Evolutionary conservation across 1,140 invertebrate species (phyloP).

Genomic region (Lerema accius): DNA sequence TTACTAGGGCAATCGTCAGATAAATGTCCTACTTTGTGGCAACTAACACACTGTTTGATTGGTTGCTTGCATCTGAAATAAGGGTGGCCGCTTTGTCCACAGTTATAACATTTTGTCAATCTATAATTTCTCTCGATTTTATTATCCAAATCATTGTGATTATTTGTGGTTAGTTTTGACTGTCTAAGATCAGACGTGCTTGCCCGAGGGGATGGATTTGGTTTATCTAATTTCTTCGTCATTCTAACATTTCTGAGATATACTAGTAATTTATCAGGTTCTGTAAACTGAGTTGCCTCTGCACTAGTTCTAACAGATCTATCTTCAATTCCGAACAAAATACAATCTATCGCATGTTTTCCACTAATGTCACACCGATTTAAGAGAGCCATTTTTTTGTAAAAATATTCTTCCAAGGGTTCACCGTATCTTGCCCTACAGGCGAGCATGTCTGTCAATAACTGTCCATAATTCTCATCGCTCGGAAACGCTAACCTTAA

Average conservation of each 20-base stretch:
- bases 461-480: slow-evolving; percentile 12
- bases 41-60: slow-evolving; percentile 17
- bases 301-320: slow-evolving; percentile 14
- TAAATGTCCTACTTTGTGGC: slow-evolving; percentile 14
- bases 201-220: not conserved
- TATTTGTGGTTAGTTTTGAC: too few relatives aligned
- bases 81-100: slow-evolving; percentile 35
- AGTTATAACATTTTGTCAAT: slow-evolving; percentile 29
- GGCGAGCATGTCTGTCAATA: slow-evolving; percentile 14
- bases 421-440: slow-evolving; percentile 8
- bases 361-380: slow-evolving; percentile 6
- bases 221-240: not conserved
- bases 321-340: slow-evolving; percentile 18
- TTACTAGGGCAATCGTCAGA: slow-evolving; percentile 15
- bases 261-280: slow-evolving; percentile 12
- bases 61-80: slow-evolving; percentile 36
- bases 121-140: not conserved
- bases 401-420: slow-evolving; percentile 9
- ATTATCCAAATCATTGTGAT: not conserved
- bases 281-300: slow-evolving; percentile 11
- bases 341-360: slow-evolving; percentile 17
- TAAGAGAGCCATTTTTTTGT: slow-evolving; percentile 6
- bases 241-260: slow-evolving; percentile 11
- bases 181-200: too few relatives aligned
- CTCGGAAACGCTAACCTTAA: slow-evolving; percentile 8